Conservation (phyloP, 2,888 invertebrate species). For the Leptinotarsa haldemani region DNA sequence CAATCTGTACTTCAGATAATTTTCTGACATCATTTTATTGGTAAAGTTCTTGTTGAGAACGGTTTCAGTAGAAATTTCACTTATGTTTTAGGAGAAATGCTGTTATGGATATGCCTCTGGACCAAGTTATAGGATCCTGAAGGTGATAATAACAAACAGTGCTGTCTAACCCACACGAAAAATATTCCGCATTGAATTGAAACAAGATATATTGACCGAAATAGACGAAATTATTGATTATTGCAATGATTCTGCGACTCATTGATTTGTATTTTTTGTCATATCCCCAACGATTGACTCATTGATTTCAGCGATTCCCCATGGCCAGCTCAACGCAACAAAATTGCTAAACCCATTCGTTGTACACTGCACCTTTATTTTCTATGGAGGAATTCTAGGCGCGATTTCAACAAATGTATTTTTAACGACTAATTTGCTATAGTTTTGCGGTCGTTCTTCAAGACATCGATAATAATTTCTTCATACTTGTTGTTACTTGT, state of each 20-base stretch:
- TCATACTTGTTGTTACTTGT: neutral
- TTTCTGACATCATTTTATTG: no score
- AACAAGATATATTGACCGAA: neutral
- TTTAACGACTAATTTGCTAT: conserved; percentile 3
- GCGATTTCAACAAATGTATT: conserved; percentile 6
- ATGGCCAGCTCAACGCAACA: neutral
- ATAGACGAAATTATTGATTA: neutral
- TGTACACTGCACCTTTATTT: neutral
- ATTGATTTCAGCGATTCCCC: neutral
- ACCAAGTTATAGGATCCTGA: no score
- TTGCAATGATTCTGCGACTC: neutral
- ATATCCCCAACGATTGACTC: neutral
- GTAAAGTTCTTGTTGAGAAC: no score
- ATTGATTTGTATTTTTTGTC: neutral
- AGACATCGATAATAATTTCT: neutral
- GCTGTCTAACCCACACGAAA: no score
- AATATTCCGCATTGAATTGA: neutral
- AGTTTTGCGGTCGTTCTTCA: neutral
- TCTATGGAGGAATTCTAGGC: neutral
- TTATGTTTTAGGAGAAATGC: no score
- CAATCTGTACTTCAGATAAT: no score
- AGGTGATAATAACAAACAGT: no score
- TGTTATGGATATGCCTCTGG: no score
- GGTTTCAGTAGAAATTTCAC: no score
- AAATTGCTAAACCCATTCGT: neutral